phyloP scores from a whole-genome alignment of 53 echinoderm and acorn worm genomes.

The Apostichopus leukothele region DNA sequence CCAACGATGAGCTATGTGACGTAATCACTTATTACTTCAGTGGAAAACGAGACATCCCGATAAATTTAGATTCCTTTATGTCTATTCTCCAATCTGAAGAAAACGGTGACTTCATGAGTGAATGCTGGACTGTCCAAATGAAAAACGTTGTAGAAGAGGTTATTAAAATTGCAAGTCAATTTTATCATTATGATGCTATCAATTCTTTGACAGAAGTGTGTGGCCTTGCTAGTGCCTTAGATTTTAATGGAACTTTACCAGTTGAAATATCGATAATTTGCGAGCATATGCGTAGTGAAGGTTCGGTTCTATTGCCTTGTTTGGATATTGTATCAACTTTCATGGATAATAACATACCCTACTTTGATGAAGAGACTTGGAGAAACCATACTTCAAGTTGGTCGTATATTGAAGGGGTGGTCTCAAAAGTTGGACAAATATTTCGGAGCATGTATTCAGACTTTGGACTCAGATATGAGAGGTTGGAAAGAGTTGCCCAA shows the following conservation, averaged over 20 bases:
- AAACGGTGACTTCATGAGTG: neutral
- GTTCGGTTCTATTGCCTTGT: constrained; percentile 6
- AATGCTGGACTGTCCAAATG: neutral
- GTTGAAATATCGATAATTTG: constrained; percentile 10
- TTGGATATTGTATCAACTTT: neutral
- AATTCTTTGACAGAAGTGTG: neutral
- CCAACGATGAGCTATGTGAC: constrained; percentile 18
- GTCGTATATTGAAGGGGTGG: neutral
- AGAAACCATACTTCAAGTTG: neutral
- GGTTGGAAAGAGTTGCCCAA: neutral
- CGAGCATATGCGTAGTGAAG: neutral
- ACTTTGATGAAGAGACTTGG: neutral
- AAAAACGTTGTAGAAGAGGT: neutral
- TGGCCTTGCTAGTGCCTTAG: neutral
- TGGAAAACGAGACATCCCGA: neutral
- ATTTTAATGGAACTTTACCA: neutral
- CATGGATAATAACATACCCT: neutral
- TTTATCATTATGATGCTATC: constrained; percentile 1
- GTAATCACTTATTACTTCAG: constrained; percentile 1
- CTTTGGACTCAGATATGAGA: neutral
- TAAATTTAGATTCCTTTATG: neutral
- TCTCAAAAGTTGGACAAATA: constrained; percentile 5
- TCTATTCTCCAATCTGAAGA: neutral
- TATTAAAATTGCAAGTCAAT: neutral
- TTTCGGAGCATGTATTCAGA: constrained; percentile 12